Evolutionary conservation across 53 echinoderm and acorn worm species (phyloP).

Genomic region (Astropecten irregularis): DNA sequence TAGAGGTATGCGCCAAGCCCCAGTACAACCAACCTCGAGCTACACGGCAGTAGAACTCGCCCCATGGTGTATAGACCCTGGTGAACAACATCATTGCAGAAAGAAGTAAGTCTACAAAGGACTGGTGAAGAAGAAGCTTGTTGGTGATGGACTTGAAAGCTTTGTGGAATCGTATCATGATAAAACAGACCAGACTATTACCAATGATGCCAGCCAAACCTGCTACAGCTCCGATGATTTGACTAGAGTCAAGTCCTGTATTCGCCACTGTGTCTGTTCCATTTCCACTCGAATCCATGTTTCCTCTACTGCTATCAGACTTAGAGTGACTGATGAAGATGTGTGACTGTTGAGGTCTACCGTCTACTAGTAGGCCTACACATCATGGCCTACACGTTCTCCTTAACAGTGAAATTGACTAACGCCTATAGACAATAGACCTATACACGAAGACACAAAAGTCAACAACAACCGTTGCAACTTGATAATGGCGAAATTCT

Average conservation of each 20-base stretch:
- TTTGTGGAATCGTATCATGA: not conserved
- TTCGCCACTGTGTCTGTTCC: not conserved
- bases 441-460: too few species aligned
- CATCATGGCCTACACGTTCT: too few species aligned
- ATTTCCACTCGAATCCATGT: not conserved
- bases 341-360: too few species aligned
- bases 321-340: too few species aligned
- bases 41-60: conserved; percentile 22
- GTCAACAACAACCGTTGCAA: too few species aligned
- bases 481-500: too few species aligned
- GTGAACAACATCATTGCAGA: conserved; percentile 17
- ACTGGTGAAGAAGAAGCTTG: conserved; percentile 17
- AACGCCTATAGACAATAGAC: too few species aligned
- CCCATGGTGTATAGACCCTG: conserved; percentile 33
- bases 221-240: conserved; percentile 12
- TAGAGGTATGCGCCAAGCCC: conserved; percentile 21
- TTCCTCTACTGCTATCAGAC: too few species aligned
- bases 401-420: too few species aligned
- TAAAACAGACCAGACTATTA: conserved; percentile 19
- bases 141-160: conserved; percentile 19
- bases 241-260: not conserved
- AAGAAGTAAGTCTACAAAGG: conserved; percentile 9
- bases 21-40: conserved; percentile 26
- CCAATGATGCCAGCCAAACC: conserved; percentile 11
- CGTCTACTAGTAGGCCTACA: too few species aligned